Evolutionary conservation across 2,113 vertebrate genomes (phyloP), one percentile per base, ranked within the genome.

Genomic region (Pleuronectes platessa): DNA sequence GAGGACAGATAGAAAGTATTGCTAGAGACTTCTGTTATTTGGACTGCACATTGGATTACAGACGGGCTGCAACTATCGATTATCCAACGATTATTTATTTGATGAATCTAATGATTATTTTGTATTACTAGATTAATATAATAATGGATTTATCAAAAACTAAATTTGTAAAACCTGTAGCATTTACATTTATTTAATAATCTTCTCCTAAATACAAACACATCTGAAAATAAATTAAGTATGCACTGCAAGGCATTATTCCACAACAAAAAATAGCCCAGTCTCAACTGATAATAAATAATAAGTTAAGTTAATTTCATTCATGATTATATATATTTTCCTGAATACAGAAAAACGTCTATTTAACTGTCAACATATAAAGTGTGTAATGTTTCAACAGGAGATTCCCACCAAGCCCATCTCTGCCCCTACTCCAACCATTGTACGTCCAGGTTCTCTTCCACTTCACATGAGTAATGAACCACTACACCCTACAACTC

Each of bases 401-500:
- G 96, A 97, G 76, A 76, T 93, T 58, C 27, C 94, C 70, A 77
- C 94, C 73, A 96, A 96, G 73, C 95, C 96, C 1, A 92, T 95
- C 62, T 96, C 97, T 10, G 94, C 97, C 0, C 97, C 97, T 0
- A 98, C 97, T 11, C 96, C 97, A 24, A 97, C 97, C 79, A 98
- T 99, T 47, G 95, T 98, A 37, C 96, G 97, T 15, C 97, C 97
- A 0, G 97, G 96, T 81, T 98, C 97, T 31, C 94, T 99, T 71
- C 97, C 97, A 2, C 96, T 99, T 21, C 96, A 96, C 86, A 69
- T 98, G 89, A 95, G 95, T 51, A 97, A 96, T 68, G 97, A 99
- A 59, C 81, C 95, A 3, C 94, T 98, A 49, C 96, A 97, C 61
- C 95, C 97, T 42, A 13, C 40, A 24, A 97, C 97, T 0, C 94